Base-by-base conservation (phyloP, 1,140 invertebrate species). In the Polypedilum pembai region DNA sequence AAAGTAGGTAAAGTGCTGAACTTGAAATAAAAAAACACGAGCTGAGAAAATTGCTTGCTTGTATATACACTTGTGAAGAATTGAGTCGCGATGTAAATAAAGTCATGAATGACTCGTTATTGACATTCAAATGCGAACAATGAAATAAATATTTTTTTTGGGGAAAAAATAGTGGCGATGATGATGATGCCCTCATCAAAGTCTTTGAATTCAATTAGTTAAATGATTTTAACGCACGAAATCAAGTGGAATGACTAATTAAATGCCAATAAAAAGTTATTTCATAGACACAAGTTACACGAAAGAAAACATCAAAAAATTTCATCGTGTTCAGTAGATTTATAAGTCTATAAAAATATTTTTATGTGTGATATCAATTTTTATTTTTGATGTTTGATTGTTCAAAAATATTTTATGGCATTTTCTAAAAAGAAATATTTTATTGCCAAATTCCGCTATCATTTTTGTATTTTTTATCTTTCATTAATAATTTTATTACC, bases 191-290 rank as follows among this genome's bases (percentile, higher is more conserved):
- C 45, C 45, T n/a, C 45, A 56, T 56, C n/a, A 56, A 56, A 56
- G 4, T 33, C 24, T 56, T 56, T 15, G 45, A 56, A 56, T 3
- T 56, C 45, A 56, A 56, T 56, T 56, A 56, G 45, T 56, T 3
- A 15, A n/a, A 12, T 56, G 45, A 5, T 33, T 56, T n/a, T 56
- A 56, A 56, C 12, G 45, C 45, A 56, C 45, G 24, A 56, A 56
- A 56, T 56, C 45, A 56, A 56, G 45, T 56, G 45, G 45, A 56
- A 56, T n/a, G n/a, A n/a, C 45, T 56, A 56, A 56, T 56, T 56
- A 56, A 56, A 56, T 56, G 45, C 45, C n/a, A 56, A 56, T 56
- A 56, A 56, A 56, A 56, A 56, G 12, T 12, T 56, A 12, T 56
- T 56, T 56, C n/a, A 56, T 56, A 56, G n/a, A n/a, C n/a, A n/a